Evolutionary conservation across 2,888 invertebrate genomes (phyloP).

Genomic region (Creontiades dilutus): DNA sequence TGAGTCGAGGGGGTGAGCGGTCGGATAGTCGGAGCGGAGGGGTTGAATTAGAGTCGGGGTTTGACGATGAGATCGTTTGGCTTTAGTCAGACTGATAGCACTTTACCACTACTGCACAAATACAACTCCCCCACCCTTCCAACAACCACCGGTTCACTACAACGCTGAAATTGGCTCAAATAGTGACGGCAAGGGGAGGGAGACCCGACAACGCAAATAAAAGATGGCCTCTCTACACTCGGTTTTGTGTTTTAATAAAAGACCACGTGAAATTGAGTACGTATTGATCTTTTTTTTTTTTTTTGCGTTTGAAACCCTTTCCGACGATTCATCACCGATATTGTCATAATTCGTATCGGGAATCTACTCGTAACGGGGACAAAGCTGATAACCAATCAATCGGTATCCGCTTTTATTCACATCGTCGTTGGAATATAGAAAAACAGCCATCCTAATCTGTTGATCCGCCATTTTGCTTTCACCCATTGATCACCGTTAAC

Average conservation of each 20-base stretch:
- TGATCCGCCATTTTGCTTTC: too few species aligned
- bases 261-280: background rate
- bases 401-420: too few species aligned
- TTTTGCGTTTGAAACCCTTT: too few species aligned
- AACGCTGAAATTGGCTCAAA: background rate
- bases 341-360: too few species aligned
- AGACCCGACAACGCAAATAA: background rate
- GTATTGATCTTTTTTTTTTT: background rate
- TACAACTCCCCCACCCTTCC: background rate
- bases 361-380: too few species aligned
- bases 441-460: too few species aligned
- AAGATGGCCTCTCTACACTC: background rate
- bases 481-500: too few species aligned
- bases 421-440: too few species aligned
- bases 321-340: too few species aligned
- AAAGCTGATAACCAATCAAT: too few species aligned
- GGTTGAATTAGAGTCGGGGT: background rate
- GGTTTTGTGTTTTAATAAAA: background rate
- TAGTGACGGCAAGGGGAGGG: background rate
- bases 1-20: background rate
- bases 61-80: background rate
- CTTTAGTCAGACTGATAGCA: constrained; percentile 36
- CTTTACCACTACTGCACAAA: background rate
- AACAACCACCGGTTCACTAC: background rate
- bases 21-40: background rate